phyloP scores from a whole-genome alignment of 2,888 invertebrate genomes.

The Cheilosia variabilis region DNA sequence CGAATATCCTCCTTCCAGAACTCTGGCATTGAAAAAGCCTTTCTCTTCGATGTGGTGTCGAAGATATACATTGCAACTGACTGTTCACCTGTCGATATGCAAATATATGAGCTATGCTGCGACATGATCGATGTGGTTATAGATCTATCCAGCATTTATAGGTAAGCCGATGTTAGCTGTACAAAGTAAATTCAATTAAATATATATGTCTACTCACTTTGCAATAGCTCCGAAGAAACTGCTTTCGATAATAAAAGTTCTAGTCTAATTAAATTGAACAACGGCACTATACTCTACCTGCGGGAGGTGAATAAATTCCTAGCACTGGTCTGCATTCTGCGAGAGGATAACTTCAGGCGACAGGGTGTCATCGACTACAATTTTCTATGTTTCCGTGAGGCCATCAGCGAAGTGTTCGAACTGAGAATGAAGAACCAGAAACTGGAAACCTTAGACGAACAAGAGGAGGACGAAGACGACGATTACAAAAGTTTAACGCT shows the following conservation, averaged over 20 bases:
- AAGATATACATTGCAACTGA: conserved; percentile 99
- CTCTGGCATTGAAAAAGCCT: conserved; percentile 99
- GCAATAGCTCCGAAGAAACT: conserved; percentile 89
- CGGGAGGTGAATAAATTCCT: conserved; percentile 98
- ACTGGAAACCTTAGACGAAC: conserved; percentile 81
- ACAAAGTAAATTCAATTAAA: not conserved
- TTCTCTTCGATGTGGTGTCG: conserved; percentile 99
- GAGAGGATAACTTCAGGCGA: conserved; percentile 98
- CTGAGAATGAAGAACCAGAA: conserved; percentile 89
- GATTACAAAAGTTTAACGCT: conserved; percentile 75
- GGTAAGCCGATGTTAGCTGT: conserved; percentile 85
- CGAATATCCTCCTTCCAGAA: conserved; percentile 88
- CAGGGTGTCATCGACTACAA: conserved; percentile 99
- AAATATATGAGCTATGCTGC: conserved; percentile 99
- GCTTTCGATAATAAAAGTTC: conserved; percentile 98
- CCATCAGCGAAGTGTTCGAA: conserved; percentile 98
- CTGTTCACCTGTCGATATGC: conserved; percentile 99
- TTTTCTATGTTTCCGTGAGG: conserved; percentile 97
- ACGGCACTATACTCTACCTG: conserved; percentile 97
- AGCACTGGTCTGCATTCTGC: conserved; percentile 97
- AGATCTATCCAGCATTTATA: conserved; percentile 99
- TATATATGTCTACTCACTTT: not conserved
- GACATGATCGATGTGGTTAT: conserved; percentile 99
- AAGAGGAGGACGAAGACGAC: conserved; percentile 79
- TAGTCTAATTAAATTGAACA: conserved; percentile 97